phyloP scores from a whole-genome alignment of 2,797 vertebrate species.

The Limosa lapponica region DNA sequence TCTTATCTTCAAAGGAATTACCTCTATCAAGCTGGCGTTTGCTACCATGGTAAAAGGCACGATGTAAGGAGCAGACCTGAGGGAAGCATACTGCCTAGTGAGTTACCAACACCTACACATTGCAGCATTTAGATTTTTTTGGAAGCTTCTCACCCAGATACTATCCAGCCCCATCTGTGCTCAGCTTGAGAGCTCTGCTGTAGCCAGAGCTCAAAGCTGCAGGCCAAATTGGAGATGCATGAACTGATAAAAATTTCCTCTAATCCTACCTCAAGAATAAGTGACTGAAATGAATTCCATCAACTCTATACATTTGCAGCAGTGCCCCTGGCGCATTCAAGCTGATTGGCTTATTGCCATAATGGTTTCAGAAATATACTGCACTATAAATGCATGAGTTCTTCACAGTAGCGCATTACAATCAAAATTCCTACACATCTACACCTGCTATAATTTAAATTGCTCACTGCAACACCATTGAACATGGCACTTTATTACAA shows the following conservation, averaged over 20 bases:
- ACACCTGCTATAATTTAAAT: slow-evolving; percentile 61
- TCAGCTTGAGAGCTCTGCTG: slow-evolving; percentile 52
- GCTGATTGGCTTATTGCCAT: slow-evolving; percentile 55
- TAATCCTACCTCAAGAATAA: slow-evolving; percentile 53
- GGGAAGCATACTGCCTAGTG: background rate
- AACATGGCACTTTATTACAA: slow-evolving; percentile 39
- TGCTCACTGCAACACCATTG: slow-evolving; percentile 16
- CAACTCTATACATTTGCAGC: slow-evolving; percentile 29
- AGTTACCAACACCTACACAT: slow-evolving; percentile 48
- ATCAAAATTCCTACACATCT: slow-evolving; percentile 51
- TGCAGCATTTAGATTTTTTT: slow-evolving; percentile 34
- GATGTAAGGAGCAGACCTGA: background rate
- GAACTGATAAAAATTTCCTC: slow-evolving; percentile 54
- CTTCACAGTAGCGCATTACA: slow-evolving; percentile 23
- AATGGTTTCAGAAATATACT: slow-evolving; percentile 49
- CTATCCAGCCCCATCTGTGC: slow-evolving; percentile 54
- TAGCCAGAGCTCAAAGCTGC: slow-evolving; percentile 57
- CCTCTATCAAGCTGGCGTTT: background rate
- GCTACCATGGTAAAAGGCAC: background rate
- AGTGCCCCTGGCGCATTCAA: background rate
- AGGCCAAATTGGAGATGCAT: slow-evolving; percentile 54
- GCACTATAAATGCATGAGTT: slow-evolving; percentile 52
- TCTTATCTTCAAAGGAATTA: slow-evolving; percentile 19
- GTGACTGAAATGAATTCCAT: slow-evolving; percentile 57
- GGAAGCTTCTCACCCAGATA: slow-evolving; percentile 46